Evolutionary conservation across 2,113 vertebrate species (phyloP).

Genomic region (Ondatra zibethicus): DNA sequence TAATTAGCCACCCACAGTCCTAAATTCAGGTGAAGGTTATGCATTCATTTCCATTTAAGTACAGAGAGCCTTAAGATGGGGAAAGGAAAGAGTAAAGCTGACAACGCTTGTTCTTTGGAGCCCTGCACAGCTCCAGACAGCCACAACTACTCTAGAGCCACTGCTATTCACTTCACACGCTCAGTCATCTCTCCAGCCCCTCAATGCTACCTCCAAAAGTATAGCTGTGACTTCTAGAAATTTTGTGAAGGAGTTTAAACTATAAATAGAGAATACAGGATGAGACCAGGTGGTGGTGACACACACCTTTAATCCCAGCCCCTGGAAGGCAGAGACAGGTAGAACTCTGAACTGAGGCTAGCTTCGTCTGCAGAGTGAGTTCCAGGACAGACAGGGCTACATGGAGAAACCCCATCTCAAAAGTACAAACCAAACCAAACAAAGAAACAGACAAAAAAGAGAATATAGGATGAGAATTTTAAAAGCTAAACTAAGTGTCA

Average conservation of each 20-base stretch:
- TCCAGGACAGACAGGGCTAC: not conserved
- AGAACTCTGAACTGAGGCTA: not conserved
- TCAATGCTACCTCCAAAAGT: not conserved
- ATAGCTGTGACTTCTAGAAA: slow-evolving; percentile 44
- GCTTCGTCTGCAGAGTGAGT: not conserved
- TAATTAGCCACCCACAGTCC: not conserved
- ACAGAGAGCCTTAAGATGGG: not conserved
- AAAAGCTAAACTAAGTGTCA: no score
- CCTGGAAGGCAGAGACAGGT: not conserved
- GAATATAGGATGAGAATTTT: no score
- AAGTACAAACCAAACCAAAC: not conserved
- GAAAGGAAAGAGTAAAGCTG: not conserved
- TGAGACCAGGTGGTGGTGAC: not conserved
- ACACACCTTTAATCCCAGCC: not conserved
- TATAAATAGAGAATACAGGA: slow-evolving; percentile 42
- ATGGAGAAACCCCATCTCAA: not conserved
- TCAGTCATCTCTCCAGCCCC: slow-evolving; percentile 29
- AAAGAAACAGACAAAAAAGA: not conserved
- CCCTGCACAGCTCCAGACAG: not conserved
- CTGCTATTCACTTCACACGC: not conserved
- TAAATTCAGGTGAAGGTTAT: slow-evolving; percentile 45
- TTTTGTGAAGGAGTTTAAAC: slow-evolving; percentile 32
- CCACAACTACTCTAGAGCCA: not conserved
- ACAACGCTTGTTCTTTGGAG: not conserved
- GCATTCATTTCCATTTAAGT: not conserved